phyloP scores from a whole-genome alignment of 2,797 vertebrate species.

The Peromyscus attwateri region DNA sequence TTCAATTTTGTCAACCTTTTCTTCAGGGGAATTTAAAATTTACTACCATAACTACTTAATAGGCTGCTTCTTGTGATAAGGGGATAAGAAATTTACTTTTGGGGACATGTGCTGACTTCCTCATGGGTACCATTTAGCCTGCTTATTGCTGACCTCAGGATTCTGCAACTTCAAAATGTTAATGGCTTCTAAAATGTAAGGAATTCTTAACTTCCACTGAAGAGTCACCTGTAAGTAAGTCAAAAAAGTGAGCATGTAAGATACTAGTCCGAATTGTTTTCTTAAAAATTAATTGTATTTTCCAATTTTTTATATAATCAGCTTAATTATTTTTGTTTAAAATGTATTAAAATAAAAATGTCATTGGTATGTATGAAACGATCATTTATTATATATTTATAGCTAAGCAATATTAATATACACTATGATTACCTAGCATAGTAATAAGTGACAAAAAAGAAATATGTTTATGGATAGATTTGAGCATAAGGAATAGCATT shows the following conservation, averaged over 20 bases:
- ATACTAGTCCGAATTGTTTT: neutral
- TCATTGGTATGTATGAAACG: neutral
- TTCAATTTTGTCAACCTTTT: slow-evolving; percentile 82
- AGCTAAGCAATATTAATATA: neutral
- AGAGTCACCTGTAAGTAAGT: neutral
- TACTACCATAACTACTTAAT: slow-evolving; percentile 79
- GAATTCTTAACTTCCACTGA: slow-evolving; percentile 49
- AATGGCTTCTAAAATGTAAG: slow-evolving; percentile 70
- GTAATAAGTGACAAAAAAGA: neutral
- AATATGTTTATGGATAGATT: neutral
- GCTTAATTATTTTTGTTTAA: neutral
- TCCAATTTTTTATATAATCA: slow-evolving; percentile 29
- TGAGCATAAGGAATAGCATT: neutral
- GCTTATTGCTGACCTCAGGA: slow-evolving; percentile 79
- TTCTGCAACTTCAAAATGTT: slow-evolving; percentile 75
- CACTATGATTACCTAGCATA: neutral
- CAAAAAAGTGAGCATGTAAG: neutral
- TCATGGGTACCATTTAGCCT: slow-evolving; percentile 65
- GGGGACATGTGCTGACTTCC: slow-evolving; percentile 77
- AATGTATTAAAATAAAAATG: neutral
- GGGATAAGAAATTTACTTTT: slow-evolving; percentile 82
- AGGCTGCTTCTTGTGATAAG: slow-evolving; percentile 83
- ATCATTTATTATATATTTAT: neutral
- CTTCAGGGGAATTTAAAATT: slow-evolving; percentile 80
- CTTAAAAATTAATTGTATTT: neutral